Percentiles rank a stretch among this genome's conserved stretches.
These are phyloP conservation scores for Orussus abietinus DNA, from an alignment of 1,140 invertebrate genomes.

Conservation along the genomic window DNA sequence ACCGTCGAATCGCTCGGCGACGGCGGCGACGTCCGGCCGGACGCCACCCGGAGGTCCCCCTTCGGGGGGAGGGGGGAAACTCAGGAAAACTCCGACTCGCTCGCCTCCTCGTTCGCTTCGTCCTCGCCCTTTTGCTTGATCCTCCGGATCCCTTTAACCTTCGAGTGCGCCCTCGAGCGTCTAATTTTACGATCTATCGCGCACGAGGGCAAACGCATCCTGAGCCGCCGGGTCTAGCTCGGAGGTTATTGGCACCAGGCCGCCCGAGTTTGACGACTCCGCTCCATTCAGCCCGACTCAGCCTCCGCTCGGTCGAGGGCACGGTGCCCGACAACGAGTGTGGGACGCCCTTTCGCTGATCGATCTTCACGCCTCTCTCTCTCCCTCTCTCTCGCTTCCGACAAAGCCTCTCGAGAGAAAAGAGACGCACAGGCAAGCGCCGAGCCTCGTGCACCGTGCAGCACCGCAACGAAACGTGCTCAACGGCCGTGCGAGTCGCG, in stretches of 20 bases:
- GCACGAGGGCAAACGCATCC: slow-evolving; percentile 41
- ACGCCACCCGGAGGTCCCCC: too few relatives aligned
- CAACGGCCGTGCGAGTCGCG: too few relatives aligned
- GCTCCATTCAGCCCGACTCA: slow-evolving; percentile 24
- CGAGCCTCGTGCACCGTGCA: too few relatives aligned
- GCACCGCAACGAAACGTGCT: too few relatives aligned
- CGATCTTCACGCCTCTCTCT: neutral
- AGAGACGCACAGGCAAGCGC: too few relatives aligned
- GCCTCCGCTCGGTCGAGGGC: too few relatives aligned
- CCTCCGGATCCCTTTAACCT: slow-evolving; percentile 23
- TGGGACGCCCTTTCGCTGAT: neutral
- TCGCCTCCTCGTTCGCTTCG: slow-evolving; percentile 14
- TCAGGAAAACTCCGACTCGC: slow-evolving; percentile 3
- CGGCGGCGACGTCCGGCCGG: slow-evolving; percentile 10
- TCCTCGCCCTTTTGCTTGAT: slow-evolving; percentile 22
- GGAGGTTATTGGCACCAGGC: slow-evolving; percentile 41
- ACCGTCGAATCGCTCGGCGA: too few relatives aligned
- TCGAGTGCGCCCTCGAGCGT: slow-evolving; percentile 31
- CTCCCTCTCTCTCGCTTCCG: neutral
- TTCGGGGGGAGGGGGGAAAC: too few relatives aligned
- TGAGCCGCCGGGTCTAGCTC: slow-evolving; percentile 26
- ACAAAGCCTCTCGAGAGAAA: too few relatives aligned
- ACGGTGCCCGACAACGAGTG: too few relatives aligned
- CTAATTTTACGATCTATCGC: slow-evolving; percentile 44
- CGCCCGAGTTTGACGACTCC: slow-evolving; percentile 33